Conservation (phyloP, 1,140 invertebrate genomes). For the Cydia fagiglandana region DNA sequence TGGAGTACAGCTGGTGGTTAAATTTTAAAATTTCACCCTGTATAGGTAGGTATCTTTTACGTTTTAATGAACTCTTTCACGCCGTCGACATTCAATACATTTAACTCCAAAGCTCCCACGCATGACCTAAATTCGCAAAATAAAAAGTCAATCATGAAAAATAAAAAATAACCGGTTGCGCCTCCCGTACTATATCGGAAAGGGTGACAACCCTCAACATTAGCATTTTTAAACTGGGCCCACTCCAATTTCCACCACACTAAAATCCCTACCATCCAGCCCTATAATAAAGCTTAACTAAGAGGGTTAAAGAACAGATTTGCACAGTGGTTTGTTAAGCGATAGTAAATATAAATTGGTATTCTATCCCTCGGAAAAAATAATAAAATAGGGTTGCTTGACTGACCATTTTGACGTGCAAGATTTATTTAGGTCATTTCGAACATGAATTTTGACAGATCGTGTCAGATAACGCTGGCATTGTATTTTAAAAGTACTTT, state of each 20-base stretch:
- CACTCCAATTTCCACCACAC: constrained; percentile 38
- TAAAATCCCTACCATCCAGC: neutral
- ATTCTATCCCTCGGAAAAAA: constrained; percentile 4
- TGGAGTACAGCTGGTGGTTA: too few relatives aligned
- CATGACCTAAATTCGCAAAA: constrained; percentile 24
- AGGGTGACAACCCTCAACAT: constrained; percentile 56
- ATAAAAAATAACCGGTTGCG: constrained; percentile 18
- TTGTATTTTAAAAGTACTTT: constrained; percentile 3
- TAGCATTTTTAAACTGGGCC: constrained; percentile 66
- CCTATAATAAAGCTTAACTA: neutral
- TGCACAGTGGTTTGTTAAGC: neutral
- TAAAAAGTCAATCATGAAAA: neutral
- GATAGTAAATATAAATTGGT: neutral
- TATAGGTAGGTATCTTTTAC: neutral
- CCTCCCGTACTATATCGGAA: constrained; percentile 43
- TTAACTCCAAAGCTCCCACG: neutral
- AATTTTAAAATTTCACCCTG: too few relatives aligned
- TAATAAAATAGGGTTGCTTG: neutral
- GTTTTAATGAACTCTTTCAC: neutral
- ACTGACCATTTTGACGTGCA: constrained; percentile 38
- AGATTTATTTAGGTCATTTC: constrained; percentile 53
- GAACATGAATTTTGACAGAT: constrained; percentile 33
- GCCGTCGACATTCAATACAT: neutral
- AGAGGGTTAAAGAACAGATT: neutral
- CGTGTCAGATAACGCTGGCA: constrained; percentile 16